Evolutionary conservation across 2,113 vertebrate genomes (phyloP).

Genomic region (Pan paniscus): DNA sequence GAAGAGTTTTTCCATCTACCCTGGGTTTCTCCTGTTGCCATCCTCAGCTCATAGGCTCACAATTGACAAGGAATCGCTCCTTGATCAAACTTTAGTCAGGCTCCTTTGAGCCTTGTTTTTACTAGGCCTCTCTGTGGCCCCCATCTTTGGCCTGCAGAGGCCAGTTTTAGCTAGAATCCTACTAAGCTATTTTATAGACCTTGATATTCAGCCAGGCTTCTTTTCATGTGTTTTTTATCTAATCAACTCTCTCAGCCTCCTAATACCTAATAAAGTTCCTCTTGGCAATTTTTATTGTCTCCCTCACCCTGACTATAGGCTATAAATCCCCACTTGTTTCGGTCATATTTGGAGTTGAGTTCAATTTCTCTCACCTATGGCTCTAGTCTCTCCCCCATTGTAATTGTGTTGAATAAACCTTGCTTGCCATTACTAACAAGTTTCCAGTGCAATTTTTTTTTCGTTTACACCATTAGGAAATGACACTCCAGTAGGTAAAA

Average conservation of each 20-base stretch:
- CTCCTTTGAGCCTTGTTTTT: not conserved
- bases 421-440: not conserved
- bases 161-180: not conserved
- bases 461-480: not conserved
- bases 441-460: not conserved
- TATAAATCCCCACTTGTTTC: not conserved
- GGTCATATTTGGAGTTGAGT: not conserved
- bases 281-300: not conserved
- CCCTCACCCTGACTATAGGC: not conserved
- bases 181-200: not conserved
- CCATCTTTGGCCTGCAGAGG: not conserved
- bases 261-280: not conserved
- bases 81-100: not conserved
- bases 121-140: not conserved
- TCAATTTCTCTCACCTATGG: not conserved
- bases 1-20: not conserved
- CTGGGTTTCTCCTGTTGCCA: not conserved
- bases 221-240: not conserved
- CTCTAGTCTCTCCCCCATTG: not conserved
- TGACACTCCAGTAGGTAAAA: not conserved
- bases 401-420: not conserved
- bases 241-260: not conserved
- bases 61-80: not conserved
- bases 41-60: not conserved
- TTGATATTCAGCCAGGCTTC: not conserved